phyloP scores from a whole-genome alignment of 2,888 invertebrate genomes.

The Loripinus fragilis region DNA sequence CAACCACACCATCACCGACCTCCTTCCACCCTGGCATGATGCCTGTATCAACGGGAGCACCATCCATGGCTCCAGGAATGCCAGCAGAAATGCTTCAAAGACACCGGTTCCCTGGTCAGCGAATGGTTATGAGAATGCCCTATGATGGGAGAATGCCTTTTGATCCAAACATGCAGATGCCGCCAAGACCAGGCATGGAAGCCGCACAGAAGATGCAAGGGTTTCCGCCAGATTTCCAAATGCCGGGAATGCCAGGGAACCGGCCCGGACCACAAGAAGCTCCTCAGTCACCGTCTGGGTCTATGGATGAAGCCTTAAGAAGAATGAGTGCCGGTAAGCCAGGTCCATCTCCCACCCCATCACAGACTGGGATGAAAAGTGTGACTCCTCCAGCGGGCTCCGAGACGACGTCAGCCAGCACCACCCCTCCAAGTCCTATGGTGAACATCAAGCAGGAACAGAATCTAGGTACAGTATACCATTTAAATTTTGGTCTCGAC shows the following conservation, averaged over 20 bases:
- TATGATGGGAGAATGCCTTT: constrained; percentile 48
- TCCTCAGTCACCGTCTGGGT: constrained; percentile 1
- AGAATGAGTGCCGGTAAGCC: constrained; percentile 23
- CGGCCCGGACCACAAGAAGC: constrained; percentile 16
- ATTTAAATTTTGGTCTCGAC: too few relatives aligned
- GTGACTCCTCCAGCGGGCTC: constrained; percentile 1
- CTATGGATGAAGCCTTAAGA: constrained; percentile 35
- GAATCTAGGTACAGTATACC: not conserved
- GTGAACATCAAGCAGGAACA: constrained; percentile 51
- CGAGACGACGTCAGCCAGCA: constrained; percentile 16
- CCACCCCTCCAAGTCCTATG: constrained; percentile 36
- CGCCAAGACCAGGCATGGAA: constrained; percentile 29
- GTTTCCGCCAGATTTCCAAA: constrained; percentile 32
- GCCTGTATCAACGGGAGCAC: constrained; percentile 28
- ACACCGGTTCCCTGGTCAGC: constrained; percentile 43
- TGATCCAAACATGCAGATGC: constrained; percentile 22
- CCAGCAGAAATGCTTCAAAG: constrained; percentile 43
- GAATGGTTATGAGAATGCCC: constrained; percentile 28
- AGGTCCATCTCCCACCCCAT: constrained; percentile 1
- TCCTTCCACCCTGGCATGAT: constrained; percentile 38
- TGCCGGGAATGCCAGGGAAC: constrained; percentile 25
- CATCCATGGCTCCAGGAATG: constrained; percentile 33
- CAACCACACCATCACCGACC: constrained; percentile 55
- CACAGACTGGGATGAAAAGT: constrained; percentile 11
- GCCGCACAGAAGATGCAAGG: constrained; percentile 1